Evolutionary conservation across 2,888 invertebrate species (phyloP).

Genomic region (Acutogordius australiensis): DNA sequence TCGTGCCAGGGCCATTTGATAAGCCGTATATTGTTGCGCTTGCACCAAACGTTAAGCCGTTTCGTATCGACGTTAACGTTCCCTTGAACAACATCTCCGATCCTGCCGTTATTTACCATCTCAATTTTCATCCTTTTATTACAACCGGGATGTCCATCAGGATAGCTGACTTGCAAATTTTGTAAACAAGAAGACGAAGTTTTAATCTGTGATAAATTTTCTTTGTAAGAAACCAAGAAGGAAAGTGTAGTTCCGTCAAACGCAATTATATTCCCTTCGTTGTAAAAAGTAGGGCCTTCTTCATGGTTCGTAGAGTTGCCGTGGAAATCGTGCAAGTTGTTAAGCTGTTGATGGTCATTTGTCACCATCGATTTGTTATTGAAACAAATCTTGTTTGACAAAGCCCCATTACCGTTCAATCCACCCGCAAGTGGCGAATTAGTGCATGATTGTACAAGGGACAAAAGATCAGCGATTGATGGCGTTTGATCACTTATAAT

Average conservation of each 20-base stretch:
- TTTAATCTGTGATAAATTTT: too few species aligned
- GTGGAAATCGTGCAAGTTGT: not conserved
- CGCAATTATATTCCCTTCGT: not conserved
- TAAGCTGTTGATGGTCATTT: too few species aligned
- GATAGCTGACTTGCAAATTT: too few species aligned
- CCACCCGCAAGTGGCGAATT: too few species aligned
- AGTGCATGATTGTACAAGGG: not conserved
- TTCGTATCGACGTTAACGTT: too few species aligned
- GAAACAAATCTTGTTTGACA: too few species aligned
- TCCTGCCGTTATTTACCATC: not conserved
- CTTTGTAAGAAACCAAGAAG: not conserved
- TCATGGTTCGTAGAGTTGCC: too few species aligned
- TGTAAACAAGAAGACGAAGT: too few species aligned
- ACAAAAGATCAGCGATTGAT: not conserved
- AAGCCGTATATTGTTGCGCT: not conserved
- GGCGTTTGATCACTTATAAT: not conserved
- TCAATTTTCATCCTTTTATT: too few species aligned
- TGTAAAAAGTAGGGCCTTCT: not conserved
- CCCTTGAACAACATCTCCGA: not conserved
- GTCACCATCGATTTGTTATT: too few species aligned
- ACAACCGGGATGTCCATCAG: not conserved
- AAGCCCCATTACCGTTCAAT: too few species aligned
- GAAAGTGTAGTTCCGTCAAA: not conserved
- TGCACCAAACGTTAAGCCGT: not conserved
- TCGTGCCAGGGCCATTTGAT: conserved; percentile 9